These are phyloP conservation scores for Parascotia fuliginaria DNA, from an alignment of 2,888 invertebrate genomes.

Conservation along the genomic window DNA sequence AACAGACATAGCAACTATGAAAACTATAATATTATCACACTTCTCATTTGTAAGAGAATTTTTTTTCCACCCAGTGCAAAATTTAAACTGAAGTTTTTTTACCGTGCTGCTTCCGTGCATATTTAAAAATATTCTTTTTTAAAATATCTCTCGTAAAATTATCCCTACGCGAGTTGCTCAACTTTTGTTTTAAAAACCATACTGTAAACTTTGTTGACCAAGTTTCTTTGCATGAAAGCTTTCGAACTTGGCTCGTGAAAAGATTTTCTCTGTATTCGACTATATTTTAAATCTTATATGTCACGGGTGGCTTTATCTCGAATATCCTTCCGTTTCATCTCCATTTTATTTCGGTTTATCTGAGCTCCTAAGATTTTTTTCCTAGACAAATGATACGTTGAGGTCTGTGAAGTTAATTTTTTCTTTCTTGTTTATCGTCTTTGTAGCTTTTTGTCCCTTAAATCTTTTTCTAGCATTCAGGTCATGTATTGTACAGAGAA, in stretches of 20 bases:
- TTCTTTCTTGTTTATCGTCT: constrained; percentile 47
- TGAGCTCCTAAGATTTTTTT: constrained; percentile 63
- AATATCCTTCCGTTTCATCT: constrained; percentile 74
- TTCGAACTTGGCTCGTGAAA: constrained; percentile 44
- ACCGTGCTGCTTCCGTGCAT: background rate
- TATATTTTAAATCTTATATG: constrained; percentile 72
- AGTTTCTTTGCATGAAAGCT: constrained; percentile 44
- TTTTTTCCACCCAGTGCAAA: no score
- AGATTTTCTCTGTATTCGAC: constrained; percentile 54
- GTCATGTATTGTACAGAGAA: constrained; percentile 29
- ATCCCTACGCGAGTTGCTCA: constrained; percentile 15
- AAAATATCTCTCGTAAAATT: constrained; percentile 31
- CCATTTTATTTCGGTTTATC: constrained; percentile 73
- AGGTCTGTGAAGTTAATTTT: constrained; percentile 54
- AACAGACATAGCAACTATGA: no score
- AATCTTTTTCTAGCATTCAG: constrained; percentile 37
- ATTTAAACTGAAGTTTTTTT: background rate
- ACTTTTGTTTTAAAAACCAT: constrained; percentile 39
- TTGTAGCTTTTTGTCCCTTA: constrained; percentile 38
- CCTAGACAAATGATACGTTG: constrained; percentile 62
- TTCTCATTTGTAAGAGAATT: no score
- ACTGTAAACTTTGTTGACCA: constrained; percentile 41
- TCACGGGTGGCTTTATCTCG: constrained; percentile 58
- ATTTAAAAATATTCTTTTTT: constrained; percentile 2
- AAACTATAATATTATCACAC: no score